A percentile compares a stretch with the other conserved stretches of the same genome.
Evolutionary conservation across 2,797 vertebrate species (phyloP).

Genomic region (Myripristis jacobus): DNA sequence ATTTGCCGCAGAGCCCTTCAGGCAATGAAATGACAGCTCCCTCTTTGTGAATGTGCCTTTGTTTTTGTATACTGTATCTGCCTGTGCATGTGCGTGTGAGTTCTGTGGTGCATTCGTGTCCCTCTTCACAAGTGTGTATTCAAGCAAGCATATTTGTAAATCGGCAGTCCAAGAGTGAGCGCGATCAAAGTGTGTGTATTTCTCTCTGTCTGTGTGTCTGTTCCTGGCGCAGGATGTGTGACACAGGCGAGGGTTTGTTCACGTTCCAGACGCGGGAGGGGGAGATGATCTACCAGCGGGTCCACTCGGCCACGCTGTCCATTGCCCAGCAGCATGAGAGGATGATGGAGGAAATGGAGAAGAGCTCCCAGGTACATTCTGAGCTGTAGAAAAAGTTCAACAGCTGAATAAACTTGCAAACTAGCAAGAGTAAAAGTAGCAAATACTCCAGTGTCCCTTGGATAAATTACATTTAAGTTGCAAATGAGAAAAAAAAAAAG

Average conservation of each 20-base stretch:
- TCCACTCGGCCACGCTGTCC: conserved; percentile 97
- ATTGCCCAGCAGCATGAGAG: conserved; percentile 99
- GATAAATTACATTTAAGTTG: conserved; percentile 3
- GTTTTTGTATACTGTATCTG: conserved; percentile 48
- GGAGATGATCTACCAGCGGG: conserved; percentile 99
- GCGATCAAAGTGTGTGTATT: conserved; percentile 66
- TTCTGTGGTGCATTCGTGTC: conserved; percentile 18
- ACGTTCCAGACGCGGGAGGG: conserved; percentile 99
- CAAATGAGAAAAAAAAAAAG: no score
- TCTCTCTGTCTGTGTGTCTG: conserved; percentile 63
- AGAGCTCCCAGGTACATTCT: conserved; percentile 91
- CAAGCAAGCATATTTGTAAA: conserved; percentile 68
- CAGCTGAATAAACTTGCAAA: no score
- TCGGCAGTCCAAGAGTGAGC: conserved; percentile 60
- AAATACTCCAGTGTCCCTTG: not conserved
- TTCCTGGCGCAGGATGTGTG: conserved; percentile 93
- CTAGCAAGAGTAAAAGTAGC: no score
- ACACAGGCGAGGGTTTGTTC: conserved; percentile 99
- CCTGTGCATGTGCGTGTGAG: conserved; percentile 1
- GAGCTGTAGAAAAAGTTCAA: conserved; percentile 2
- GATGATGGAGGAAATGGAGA: conserved; percentile 98
- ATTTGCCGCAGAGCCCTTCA: conserved; percentile 64
- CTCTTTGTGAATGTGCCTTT: conserved; percentile 50
- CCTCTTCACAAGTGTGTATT: conserved; percentile 49
- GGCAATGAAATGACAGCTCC: conserved; percentile 65